Base-by-base conservation (phyloP, 2,797 vertebrate species). In the Ctenopoma multispine region DNA sequence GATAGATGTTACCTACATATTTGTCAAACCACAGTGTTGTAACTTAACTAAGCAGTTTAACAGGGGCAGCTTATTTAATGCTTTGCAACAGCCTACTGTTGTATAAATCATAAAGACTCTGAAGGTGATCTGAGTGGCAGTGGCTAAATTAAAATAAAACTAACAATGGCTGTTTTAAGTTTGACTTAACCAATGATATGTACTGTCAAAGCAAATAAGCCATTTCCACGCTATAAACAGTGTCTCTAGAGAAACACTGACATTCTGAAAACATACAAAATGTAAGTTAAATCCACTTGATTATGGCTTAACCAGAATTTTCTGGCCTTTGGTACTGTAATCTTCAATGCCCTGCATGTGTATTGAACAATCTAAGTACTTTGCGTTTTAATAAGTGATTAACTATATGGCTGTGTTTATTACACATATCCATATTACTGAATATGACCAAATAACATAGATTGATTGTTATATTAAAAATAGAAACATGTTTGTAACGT, bases 401-500 rank as follows among this genome's bases (percentile, higher is more conserved):
- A 46, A 67, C 9, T 56, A 15, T 56, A 15, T 18, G 34, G 8
- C 67, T 70, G 34, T 13, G n/a, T 46, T 50, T 56, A 40, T 57
- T 61, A 44, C 53, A 70, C 43, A 51, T 36, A 48, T 36, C 43
- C 24, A 36, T 3, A 57, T 53, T 59, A 59, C 36, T 49, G 17
- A 56, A 46, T 27, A 49, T 18, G 54, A 83, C 53, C 54, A 54
- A 29, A 38, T 18, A 49, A 65, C 29, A 15, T 36, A 31, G 64
- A 49, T 79, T 15, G 27, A 56, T 70, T 49, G 72, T 64, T 78
- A 24, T 46, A 18, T 59, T 77, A 74, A 77, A 79, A 68, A 63
- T 50, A 79, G 66, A 81, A 70, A 82, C 77, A 61, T 59, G 24
- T 77, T 83, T 34, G 61, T 68, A 79, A 70, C 5, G 24, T 67